These are phyloP conservation scores for Cichlasoma orientale DNA, from an alignment of 2,797 vertebrate genomes.

Conservation along the genomic window DNA sequence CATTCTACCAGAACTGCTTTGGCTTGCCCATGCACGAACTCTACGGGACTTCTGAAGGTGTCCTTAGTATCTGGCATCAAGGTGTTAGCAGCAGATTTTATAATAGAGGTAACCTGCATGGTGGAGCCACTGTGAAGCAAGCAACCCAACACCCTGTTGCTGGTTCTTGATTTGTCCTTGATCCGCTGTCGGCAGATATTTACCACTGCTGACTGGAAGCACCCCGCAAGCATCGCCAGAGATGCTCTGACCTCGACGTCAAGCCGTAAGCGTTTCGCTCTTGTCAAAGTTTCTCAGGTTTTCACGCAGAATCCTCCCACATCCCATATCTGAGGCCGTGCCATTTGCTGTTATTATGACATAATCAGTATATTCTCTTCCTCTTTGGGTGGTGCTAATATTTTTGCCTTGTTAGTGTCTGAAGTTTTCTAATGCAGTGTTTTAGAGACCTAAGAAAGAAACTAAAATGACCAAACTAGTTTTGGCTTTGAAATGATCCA, in stretches of 20 bases:
- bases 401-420: not conserved
- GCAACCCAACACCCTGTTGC: not conserved
- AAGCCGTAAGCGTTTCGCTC: not conserved
- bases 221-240: not conserved
- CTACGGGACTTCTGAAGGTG: not conserved
- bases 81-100: not conserved
- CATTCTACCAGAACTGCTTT: not conserved
- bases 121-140: not conserved
- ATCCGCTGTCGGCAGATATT: not conserved
- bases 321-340: not conserved
- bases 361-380: no score
- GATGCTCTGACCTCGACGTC: rapidly evolving
- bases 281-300: not conserved
- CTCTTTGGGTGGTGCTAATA: no score
- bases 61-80: not conserved
- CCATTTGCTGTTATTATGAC: no score
- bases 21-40: not conserved
- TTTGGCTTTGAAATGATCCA: not conserved
- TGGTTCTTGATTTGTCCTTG: not conserved
- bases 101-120: not conserved
- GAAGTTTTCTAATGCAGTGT: not conserved
- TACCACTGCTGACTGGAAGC: not conserved
- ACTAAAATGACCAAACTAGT: not conserved
- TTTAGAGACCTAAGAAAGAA: not conserved
- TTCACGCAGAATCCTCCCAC: not conserved